Evolutionary conservation across 2,797 vertebrate genomes (phyloP), one percentile per base, ranked within the genome.

Genomic region (Semotilus atromaculatus): DNA sequence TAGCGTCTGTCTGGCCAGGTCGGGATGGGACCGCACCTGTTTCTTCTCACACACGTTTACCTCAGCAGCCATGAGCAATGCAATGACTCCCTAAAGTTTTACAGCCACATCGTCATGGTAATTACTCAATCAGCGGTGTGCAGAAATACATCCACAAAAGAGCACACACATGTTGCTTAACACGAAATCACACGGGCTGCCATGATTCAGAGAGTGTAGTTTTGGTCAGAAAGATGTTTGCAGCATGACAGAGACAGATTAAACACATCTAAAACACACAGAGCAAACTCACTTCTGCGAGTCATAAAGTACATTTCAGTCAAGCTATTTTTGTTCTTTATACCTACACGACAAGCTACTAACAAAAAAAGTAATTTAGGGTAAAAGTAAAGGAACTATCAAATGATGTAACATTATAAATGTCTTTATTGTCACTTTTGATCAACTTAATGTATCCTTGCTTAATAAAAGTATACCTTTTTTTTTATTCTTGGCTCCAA

Each of bases 1-100:
- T 55, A 87, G 80, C 80, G 82, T 80, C 85, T 86, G 86, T 83
- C 78, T 76, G 85, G 82, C 84, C 88, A 74, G 81, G 58, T 75
- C 19, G 11, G 73, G 83, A 82, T 87, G 43, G 74, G 83, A 86
- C 83, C 43, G 60, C 84, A 81, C 85, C 88, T 87, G 87, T 87
- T 88, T 48, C 74, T 51, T 81, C 79, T 55, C 68, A 81, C 87
- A 79, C 38, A 53, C 45, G 38, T 85, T 73, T 58, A 51, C 29
- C 73, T 78, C 71, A 43, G 71, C 64, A 53, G 29, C 53, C 43
- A 48, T 80, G 86, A 78, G 76, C 81, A 60, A 84, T 76, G 36
- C 70, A 48, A 23, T 62, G 77, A 78, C 80, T 81, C 58, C 81
- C 72, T 87, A 40, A 74, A 66, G 48, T 76, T 78, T 80, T 79